A percentile compares a stretch with the other conserved stretches of the same genome.
These are phyloP conservation scores for Lasioglossum baleicum DNA, from an alignment of 1,140 invertebrate species.

Conservation along the genomic window DNA sequence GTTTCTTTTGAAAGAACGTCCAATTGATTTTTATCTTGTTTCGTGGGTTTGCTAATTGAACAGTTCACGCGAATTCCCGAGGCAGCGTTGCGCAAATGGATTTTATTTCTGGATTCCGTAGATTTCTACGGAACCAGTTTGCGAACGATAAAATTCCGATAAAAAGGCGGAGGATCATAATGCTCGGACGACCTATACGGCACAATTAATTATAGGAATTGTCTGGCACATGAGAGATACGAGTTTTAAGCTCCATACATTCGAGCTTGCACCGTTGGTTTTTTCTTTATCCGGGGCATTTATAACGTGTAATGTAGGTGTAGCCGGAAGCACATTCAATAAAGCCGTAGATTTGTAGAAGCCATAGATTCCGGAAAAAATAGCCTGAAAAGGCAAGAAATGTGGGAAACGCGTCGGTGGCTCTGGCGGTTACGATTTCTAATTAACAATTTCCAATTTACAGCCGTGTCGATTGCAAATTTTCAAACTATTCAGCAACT, in stretches of 20 bases:
- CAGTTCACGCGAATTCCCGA: background rate
- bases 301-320: slow-evolving; percentile 1
- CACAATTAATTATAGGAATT: slow-evolving; percentile 1
- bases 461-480: too few species aligned
- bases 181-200: background rate
- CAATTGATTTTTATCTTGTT: too few species aligned
- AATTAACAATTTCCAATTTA: background rate
- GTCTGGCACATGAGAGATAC: slow-evolving; percentile 1
- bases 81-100: too few species aligned
- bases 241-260: background rate
- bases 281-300: background rate
- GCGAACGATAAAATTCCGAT: background rate
- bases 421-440: background rate
- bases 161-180: background rate
- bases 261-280: background rate
- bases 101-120: background rate
- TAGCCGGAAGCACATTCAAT: slow-evolving; percentile 3
- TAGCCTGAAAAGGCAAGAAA: background rate
- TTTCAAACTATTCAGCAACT: too few species aligned
- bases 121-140: background rate
- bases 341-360: slow-evolving; percentile 6
- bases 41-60: background rate
- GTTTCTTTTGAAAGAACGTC: too few species aligned
- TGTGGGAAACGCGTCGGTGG: background rate
- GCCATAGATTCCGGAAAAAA: background rate